Evolutionary conservation across 1,140 invertebrate species (phyloP), one percentile per base, ranked within the genome.

Genomic region (Caerostris darwini): DNA sequence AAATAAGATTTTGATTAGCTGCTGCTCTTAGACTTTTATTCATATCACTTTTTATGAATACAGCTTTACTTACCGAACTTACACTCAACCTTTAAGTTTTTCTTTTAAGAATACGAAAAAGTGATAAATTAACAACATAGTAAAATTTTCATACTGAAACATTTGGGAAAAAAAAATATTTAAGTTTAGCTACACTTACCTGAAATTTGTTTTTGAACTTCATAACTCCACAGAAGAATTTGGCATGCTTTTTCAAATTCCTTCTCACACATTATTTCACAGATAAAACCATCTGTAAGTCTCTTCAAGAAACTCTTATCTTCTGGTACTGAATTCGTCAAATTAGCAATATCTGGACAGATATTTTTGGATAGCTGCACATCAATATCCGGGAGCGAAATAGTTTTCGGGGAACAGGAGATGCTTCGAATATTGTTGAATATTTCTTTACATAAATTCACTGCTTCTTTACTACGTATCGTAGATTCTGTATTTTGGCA

Each of bases 211-310:
- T 81, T 77, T 50, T 14, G 90, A 34, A 91, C n/a, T 53, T 81
- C n/a, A 59, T 12, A 82, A 53, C 71, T 91, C 90, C 90, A 91
- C 6, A 90, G 67, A 56, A 91, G 69, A 14, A 91, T 50, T 81
- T 59, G 67, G 57, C 90, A 91, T 3, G 90, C 77, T 50, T 56
- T 57, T 59, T 77, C 14, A 53, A 81, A 81, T 17, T 82, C 90
- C 8, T 12, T n/a, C 3, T 81, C 69, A 59, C 90, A 91, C 69
- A 91, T 81, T 3, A 91, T 19, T 2, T 81, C 54, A 53, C 90
- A 91, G 3, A 61, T 56, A 59, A 91, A 59, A 3, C 5, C 10
- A 82, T 91, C 90, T 19, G 56, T 82, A 3, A 91, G 71, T 0
- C 59, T 19, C 17, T 82, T 81, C 34, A 91, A 14, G n/a, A 82